A percentile compares a stretch with the other conserved stretches of the same genome.
phyloP scores from a whole-genome alignment of 2,113 vertebrate genomes.

The Zapus hudsonius region DNA sequence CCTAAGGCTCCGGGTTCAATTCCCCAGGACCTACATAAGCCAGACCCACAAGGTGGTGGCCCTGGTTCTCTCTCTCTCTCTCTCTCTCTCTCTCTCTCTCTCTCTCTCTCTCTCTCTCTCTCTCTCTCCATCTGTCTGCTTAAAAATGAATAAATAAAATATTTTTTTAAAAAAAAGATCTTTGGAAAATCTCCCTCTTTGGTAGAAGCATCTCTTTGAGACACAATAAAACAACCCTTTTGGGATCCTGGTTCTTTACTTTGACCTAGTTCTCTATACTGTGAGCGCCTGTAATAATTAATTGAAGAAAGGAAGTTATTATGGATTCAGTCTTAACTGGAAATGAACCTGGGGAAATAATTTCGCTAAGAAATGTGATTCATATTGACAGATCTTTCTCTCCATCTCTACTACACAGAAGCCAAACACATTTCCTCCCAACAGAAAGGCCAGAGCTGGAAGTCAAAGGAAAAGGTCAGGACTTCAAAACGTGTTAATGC shows the following conservation, averaged over 20 bases:
- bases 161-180: too few species aligned
- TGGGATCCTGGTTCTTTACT: background rate
- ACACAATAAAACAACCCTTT: background rate
- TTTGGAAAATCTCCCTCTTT: background rate
- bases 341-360: background rate
- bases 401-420: background rate
- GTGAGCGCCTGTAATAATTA: background rate
- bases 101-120: too few species aligned
- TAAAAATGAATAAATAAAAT: too few species aligned
- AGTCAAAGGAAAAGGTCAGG: background rate
- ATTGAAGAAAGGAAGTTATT: background rate
- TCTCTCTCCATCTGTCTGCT: too few species aligned
- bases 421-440: background rate
- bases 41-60: too few species aligned
- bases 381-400: background rate
- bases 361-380: background rate
- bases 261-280: background rate
- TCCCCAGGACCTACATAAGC: too few species aligned
- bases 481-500: background rate
- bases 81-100: too few species aligned
- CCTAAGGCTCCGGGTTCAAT: too few species aligned
- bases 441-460: background rate
- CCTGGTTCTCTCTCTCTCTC: too few species aligned
- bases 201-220: background rate
- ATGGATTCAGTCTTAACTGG: background rate